Evolutionary conservation across 2,888 invertebrate species (phyloP).

Genomic region (Chrysodeixis includens): DNA sequence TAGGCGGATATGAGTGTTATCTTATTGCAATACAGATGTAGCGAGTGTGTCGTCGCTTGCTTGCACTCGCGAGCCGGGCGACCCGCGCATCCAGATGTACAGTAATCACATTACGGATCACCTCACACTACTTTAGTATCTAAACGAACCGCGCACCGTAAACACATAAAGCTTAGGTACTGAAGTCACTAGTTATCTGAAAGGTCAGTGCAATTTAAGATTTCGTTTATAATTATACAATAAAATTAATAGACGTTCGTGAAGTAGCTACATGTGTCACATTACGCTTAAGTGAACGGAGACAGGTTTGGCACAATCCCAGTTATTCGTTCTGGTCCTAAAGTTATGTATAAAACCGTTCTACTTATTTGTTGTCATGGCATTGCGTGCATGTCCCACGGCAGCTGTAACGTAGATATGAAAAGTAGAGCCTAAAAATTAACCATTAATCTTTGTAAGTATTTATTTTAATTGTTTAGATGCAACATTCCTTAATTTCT

Average conservation of each 20-base stretch:
- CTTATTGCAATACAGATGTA: constrained; percentile 50
- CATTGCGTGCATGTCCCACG: constrained; percentile 76
- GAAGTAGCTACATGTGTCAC: constrained; percentile 51
- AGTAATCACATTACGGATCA: constrained; percentile 37
- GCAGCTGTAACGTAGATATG: constrained; percentile 81
- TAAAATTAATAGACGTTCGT: constrained; percentile 52
- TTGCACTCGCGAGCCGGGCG: constrained; percentile 44
- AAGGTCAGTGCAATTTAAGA: constrained; percentile 57
- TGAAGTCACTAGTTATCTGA: constrained; percentile 46
- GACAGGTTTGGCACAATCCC: constrained; percentile 62
- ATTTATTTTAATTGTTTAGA: constrained; percentile 67
- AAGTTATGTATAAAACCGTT: constrained; percentile 43
- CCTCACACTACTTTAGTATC: constrained; percentile 49
- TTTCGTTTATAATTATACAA: constrained; percentile 50
- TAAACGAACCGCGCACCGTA: constrained; percentile 38
- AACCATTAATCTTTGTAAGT: constrained; percentile 61
- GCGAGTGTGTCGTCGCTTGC: constrained; percentile 43
- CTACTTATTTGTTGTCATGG: constrained; percentile 51
- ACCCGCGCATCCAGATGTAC: constrained; percentile 44
- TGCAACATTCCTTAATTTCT: constrained; percentile 68
- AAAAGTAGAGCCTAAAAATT: constrained; percentile 67
- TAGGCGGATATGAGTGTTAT: constrained; percentile 55
- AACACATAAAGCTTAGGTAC: constrained; percentile 42
- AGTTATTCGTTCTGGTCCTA: constrained; percentile 42
- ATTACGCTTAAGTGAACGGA: constrained; percentile 50